phyloP scores from a whole-genome alignment of 2,797 vertebrate species.

The Propithecus perrieri region DNA sequence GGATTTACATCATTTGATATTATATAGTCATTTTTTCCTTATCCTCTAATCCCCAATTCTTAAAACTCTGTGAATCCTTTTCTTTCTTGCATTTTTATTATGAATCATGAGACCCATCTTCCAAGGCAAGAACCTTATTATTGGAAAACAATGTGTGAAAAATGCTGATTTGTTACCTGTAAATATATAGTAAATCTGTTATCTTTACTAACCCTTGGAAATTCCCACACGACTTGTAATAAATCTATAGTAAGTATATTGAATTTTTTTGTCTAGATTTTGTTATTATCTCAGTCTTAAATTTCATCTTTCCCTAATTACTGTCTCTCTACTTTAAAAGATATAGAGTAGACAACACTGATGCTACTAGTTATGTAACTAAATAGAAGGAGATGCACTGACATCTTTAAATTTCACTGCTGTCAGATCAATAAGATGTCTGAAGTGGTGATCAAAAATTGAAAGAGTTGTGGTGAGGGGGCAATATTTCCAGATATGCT shows the following conservation, averaged over 20 bases:
- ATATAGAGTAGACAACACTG: neutral
- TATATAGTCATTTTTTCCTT: neutral
- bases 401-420: neutral
- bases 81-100: neutral
- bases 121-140: neutral
- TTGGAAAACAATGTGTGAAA: neutral
- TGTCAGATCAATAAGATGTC: neutral
- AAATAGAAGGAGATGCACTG: neutral
- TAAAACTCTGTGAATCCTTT: neutral
- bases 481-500: neutral
- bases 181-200: neutral
- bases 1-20: conserved; percentile 63
- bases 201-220: neutral
- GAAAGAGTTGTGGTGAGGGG: neutral
- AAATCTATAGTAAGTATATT: neutral
- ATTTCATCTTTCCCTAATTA: neutral
- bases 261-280: neutral
- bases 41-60: neutral
- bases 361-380: neutral
- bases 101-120: neutral
- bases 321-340: neutral
- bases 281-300: neutral
- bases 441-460: neutral
- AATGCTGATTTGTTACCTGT: neutral
- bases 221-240: neutral